phyloP scores from a whole-genome alignment of 2,888 invertebrate species.

The Pyrgus malvae region DNA sequence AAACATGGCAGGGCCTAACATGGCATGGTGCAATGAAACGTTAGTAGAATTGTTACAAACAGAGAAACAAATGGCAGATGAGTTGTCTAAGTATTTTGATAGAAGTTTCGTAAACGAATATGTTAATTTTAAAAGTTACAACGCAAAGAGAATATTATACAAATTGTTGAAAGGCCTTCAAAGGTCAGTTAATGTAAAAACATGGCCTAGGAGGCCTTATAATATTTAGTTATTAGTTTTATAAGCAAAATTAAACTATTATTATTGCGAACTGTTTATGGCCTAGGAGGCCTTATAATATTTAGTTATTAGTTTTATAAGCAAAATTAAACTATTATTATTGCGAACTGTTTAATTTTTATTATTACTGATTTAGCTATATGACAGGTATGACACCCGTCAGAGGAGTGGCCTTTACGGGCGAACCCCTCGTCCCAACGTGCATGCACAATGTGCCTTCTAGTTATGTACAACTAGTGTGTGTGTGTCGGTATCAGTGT shows the following conservation, averaged over 20 bases:
- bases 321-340: not conserved
- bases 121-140: conserved; percentile 38
- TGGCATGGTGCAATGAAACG: conserved; percentile 34
- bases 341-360: too few species aligned
- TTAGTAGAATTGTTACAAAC: conserved; percentile 34
- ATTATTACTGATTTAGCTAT: too few species aligned
- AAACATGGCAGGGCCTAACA: conserved; percentile 31
- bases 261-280: not conserved
- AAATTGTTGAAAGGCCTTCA: conserved; percentile 33
- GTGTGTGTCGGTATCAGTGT: too few species aligned
- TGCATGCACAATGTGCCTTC: too few species aligned
- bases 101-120: conserved; percentile 46
- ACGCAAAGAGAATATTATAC: conserved; percentile 34
- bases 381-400: too few species aligned
- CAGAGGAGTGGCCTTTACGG: too few species aligned
- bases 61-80: conserved; percentile 29
- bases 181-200: conserved; percentile 28
- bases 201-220: conserved; percentile 36
- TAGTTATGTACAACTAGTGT: too few species aligned
- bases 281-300: not conserved
- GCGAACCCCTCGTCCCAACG: too few species aligned
- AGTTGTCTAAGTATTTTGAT: conserved; percentile 29
- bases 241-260: not conserved
- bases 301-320: not conserved
- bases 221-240: not conserved